phyloP scores from a whole-genome alignment of 2,888 invertebrate species.

The Campoplex nolae region DNA sequence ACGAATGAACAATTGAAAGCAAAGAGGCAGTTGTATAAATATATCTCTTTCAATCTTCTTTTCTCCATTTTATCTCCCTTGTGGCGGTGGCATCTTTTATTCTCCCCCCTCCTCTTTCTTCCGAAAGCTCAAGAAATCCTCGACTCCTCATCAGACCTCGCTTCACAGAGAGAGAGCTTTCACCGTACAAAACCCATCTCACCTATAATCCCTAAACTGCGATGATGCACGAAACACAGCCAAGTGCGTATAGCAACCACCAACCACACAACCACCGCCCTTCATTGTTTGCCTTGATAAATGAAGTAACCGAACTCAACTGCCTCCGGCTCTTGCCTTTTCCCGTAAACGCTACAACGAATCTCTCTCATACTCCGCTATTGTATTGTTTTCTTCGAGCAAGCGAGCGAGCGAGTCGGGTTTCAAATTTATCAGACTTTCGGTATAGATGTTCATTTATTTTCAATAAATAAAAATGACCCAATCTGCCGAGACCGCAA shows the following conservation, averaged over 20 bases:
- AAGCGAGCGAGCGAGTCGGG: background rate
- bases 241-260: slow-evolving; percentile 25
- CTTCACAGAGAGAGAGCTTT: slow-evolving; percentile 43
- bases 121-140: slow-evolving; percentile 45
- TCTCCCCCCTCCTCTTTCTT: background rate
- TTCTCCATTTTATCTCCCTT: slow-evolving; percentile 10
- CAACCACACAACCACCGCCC: slow-evolving; percentile 23
- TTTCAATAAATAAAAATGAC: background rate
- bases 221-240: slow-evolving; percentile 65
- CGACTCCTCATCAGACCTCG: slow-evolving; percentile 44
- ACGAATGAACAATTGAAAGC: background rate
- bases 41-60: slow-evolving; percentile 29
- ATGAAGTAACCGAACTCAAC: slow-evolving; percentile 77
- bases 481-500: background rate
- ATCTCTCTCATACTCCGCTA: background rate
- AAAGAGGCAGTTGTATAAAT: slow-evolving; percentile 3
- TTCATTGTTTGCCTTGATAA: slow-evolving; percentile 81
- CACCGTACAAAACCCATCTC: slow-evolving; percentile 42
- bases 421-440: background rate
- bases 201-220: slow-evolving; percentile 64
- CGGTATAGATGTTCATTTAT: background rate
- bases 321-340: slow-evolving; percentile 61
- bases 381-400: slow-evolving; percentile 8
- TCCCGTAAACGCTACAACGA: slow-evolving; percentile 7
- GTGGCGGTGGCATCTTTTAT: background rate